phyloP scores from a whole-genome alignment of 2,888 invertebrate species.

The Thecocarcelia acutangulata region DNA sequence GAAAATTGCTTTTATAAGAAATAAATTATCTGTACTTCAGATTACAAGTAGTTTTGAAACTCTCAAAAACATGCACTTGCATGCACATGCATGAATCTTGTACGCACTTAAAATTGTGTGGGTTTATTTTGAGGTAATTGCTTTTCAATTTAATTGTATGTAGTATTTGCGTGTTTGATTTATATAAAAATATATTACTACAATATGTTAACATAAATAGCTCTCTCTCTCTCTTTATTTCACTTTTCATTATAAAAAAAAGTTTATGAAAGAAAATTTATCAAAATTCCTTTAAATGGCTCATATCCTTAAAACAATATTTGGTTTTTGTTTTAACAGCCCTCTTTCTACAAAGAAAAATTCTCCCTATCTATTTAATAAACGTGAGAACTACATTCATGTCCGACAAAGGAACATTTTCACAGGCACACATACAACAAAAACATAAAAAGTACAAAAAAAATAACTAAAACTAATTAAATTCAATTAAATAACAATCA shows the following conservation, averaged over 20 bases:
- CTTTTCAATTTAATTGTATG: conserved; percentile 41
- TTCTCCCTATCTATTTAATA: neutral
- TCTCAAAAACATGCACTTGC: conserved; percentile 13
- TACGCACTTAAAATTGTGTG: neutral
- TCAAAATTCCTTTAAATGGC: no score
- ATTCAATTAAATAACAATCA: conserved; percentile 81
- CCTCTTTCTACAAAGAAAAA: no score
- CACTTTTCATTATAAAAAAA: no score
- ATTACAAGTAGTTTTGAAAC: conserved; percentile 50
- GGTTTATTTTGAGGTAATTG: neutral
- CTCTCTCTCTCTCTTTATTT: no score
- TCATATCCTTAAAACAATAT: no score
- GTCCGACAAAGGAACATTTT: conserved; percentile 67
- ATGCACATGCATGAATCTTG: neutral
- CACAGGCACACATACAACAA: conserved; percentile 27
- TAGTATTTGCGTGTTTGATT: conserved; percentile 57
- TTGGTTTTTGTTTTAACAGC: no score
- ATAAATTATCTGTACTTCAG: conserved; percentile 52
- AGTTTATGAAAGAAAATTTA: no score
- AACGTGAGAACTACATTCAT: conserved; percentile 64
- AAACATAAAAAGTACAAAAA: conserved; percentile 19
- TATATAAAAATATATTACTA: conserved; percentile 54
- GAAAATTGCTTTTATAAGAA: conserved; percentile 18
- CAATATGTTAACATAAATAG: conserved; percentile 52
- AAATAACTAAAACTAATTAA: conserved; percentile 77